phyloP scores from a whole-genome alignment of 2,888 invertebrate genomes.

The Apotomis turbidana region DNA sequence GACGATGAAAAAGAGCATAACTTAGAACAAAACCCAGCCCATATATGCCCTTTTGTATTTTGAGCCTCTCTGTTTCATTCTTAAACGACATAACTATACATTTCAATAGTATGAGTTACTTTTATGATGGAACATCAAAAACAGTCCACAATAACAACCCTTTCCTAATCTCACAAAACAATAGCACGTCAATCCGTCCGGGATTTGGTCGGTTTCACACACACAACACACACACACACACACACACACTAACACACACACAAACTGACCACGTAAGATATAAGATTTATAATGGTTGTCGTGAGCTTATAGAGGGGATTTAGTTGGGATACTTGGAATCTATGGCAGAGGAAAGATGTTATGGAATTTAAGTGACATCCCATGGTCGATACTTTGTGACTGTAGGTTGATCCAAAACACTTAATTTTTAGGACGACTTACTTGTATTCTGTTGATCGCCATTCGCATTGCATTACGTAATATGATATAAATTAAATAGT shows the following conservation, averaged over 20 bases:
- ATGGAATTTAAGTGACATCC: too few relatives aligned
- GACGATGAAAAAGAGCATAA: neutral
- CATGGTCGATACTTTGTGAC: too few relatives aligned
- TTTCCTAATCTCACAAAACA: conserved; percentile 22
- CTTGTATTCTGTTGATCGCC: too few relatives aligned
- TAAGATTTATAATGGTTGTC: neutral
- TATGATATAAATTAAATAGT: too few relatives aligned
- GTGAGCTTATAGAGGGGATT: neutral
- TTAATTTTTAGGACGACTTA: too few relatives aligned
- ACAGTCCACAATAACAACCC: conserved; percentile 2
- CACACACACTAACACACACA: too few relatives aligned
- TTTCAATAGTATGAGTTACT: neutral
- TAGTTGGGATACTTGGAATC: too few relatives aligned
- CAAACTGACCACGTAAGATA: neutral
- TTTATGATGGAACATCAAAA: neutral
- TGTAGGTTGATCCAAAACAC: too few relatives aligned
- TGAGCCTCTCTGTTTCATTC: neutral
- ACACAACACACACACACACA: too few relatives aligned
- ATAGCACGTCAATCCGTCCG: conserved; percentile 12
- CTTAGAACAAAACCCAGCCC: neutral
- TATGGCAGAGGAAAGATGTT: too few relatives aligned
- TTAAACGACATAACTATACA: neutral
- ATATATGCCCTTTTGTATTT: neutral
- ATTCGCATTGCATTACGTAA: too few relatives aligned
- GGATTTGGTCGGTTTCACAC: neutral